Conservation (phyloP, 2,113 vertebrate genomes). For the Pao palembangensis region DNA sequence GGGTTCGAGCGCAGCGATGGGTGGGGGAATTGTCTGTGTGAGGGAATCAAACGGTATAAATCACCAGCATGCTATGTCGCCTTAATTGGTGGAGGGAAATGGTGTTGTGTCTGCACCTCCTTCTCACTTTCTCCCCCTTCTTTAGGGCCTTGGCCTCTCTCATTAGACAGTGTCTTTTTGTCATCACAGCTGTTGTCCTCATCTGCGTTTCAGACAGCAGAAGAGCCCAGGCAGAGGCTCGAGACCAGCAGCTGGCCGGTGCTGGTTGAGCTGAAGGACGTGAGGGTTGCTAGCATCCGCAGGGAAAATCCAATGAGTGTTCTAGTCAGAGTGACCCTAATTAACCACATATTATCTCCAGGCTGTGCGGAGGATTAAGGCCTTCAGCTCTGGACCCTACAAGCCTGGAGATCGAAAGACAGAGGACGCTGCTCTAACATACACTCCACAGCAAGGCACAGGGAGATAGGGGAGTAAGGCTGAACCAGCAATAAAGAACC, state of each 20-base stretch:
- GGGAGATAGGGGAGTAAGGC: conserved; percentile 15
- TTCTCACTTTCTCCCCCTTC: conserved; percentile 5
- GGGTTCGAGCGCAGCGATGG: conserved; percentile 41
- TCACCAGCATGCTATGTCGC: conserved; percentile 51
- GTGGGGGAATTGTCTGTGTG: conserved; percentile 57
- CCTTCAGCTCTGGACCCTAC: conserved; percentile 55
- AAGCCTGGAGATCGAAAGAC: conserved; percentile 51
- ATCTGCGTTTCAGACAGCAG: conserved; percentile 35
- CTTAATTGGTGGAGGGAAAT: conserved; percentile 53
- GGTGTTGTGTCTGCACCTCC: conserved; percentile 34
- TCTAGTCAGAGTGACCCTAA: conserved; percentile 74
- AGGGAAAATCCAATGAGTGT: conserved; percentile 64
- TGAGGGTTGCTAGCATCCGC: conserved; percentile 58
- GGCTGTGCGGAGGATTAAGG: conserved; percentile 68
- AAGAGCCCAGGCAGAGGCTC: conserved; percentile 22
- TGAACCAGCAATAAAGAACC: conserved; percentile 32
- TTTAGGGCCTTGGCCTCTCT: conserved; percentile 35
- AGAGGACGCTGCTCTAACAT: conserved; percentile 45
- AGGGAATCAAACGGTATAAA: conserved; percentile 62
- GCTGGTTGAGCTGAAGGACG: conserved; percentile 61
- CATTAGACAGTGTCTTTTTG: conserved; percentile 30
- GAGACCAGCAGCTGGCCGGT: conserved; percentile 24
- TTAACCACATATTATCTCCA: conserved; percentile 75
- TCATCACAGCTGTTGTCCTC: conserved; percentile 28
- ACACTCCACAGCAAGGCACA: conserved; percentile 14